Evolutionary conservation across 2,113 vertebrate species (phyloP).

Genomic region (Hiodon alosoides): DNA sequence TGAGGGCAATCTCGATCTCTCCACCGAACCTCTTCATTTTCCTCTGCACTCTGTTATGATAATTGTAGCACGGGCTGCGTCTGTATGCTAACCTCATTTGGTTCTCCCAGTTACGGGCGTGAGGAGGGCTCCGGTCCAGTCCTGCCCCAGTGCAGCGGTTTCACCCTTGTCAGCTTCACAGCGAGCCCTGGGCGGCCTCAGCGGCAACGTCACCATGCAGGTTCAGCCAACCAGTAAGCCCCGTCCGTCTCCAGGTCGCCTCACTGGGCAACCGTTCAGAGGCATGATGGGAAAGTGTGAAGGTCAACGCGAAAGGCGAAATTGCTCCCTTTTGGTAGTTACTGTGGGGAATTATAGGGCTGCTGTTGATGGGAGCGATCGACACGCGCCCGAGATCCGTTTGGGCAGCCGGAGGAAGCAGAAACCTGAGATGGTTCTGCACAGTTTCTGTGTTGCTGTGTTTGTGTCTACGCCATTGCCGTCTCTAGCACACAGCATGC

Average conservation of each 20-base stretch:
- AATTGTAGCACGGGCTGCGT: background rate
- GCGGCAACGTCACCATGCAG: background rate
- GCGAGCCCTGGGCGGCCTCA: constrained; percentile 35
- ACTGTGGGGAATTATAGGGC: too few species aligned
- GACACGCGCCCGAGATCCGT: too few species aligned
- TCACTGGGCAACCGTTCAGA: background rate
- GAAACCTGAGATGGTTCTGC: too few species aligned
- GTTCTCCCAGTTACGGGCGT: constrained; percentile 56
- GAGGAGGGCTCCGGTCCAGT: constrained; percentile 50
- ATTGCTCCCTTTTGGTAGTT: too few species aligned
- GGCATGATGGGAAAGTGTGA: background rate
- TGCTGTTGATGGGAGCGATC: too few species aligned
- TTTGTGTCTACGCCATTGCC: too few species aligned
- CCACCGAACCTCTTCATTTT: background rate
- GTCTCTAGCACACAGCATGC: too few species aligned
- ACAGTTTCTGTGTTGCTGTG: too few species aligned
- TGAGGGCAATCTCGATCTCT: constrained; percentile 20
- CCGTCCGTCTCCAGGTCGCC: background rate
- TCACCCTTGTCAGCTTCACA: constrained; percentile 35
- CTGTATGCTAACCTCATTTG: background rate
- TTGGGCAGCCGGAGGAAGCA: too few species aligned
- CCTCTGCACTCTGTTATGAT: background rate
- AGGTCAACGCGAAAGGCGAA: too few species aligned
- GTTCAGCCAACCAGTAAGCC: constrained; percentile 1
- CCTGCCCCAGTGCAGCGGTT: constrained; percentile 13